Conservation (phyloP, 2,113 vertebrate genomes). For the Lampris incognitus region DNA sequence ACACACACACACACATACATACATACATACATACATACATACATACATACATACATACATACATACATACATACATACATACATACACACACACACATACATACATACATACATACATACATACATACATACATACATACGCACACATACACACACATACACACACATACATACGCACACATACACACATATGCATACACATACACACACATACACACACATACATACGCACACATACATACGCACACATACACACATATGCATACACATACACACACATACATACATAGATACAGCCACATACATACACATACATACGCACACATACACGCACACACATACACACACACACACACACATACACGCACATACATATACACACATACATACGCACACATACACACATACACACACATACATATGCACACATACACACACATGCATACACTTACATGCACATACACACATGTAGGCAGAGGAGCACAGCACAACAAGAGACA, state of each 20-base stretch:
- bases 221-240: not conserved
- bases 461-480: not conserved
- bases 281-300: constrained; percentile 9
- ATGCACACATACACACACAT: too few relatives aligned
- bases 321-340: too few relatives aligned
- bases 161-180: not conserved
- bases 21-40: too few relatives aligned
- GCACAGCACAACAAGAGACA: constrained; percentile 2
- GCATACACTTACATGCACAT: too few relatives aligned
- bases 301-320: not conserved
- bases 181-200: not conserved
- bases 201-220: too few relatives aligned
- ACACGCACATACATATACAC: not conserved
- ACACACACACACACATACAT: too few relatives aligned
- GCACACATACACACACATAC: not conserved
- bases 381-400: not conserved
- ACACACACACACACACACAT: not conserved
- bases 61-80: too few relatives aligned
- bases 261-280: too few relatives aligned
- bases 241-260: not conserved
- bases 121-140: not conserved
- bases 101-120: too few relatives aligned
- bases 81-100: too few relatives aligned
- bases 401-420: too few relatives aligned
- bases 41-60: too few relatives aligned